phyloP scores from a whole-genome alignment of 92 coral and sea anemone genomes.

The Blastomussa wellsi region DNA sequence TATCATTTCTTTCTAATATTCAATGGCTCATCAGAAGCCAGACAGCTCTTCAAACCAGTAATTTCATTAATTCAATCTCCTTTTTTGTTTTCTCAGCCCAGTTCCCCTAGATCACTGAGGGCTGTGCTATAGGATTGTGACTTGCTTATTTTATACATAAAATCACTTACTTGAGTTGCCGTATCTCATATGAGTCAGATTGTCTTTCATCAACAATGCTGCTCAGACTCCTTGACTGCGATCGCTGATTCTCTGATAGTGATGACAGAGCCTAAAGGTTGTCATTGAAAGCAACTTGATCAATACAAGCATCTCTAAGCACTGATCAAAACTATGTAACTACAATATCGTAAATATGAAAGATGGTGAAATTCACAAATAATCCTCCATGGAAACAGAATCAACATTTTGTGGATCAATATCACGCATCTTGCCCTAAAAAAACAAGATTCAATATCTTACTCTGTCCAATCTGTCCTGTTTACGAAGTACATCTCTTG shows the following conservation, averaged over 20 bases:
- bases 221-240: conserved; percentile 74
- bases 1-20: no score
- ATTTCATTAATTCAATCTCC: no score
- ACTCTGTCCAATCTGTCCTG: conserved; percentile 84
- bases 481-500: conserved; percentile 66
- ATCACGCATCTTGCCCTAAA: background rate
- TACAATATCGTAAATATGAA: no score
- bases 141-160: background rate
- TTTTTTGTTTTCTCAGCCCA: no score
- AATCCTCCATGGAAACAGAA: no score
- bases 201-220: conserved; percentile 75
- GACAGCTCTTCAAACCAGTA: no score
- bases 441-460: background rate
- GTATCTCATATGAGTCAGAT: conserved; percentile 50
- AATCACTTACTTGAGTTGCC: conserved; percentile 60
- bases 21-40: no score
- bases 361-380: no score
- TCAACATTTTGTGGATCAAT: no score
- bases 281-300: background rate
- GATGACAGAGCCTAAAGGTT: conserved; percentile 55
- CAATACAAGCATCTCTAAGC: no score
- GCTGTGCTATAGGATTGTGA: no score
- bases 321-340: background rate
- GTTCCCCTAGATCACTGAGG: no score
- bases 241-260: conserved; percentile 82